Evolutionary conservation across 2,797 vertebrate species (phyloP).

Genomic region (Linurgus olivaceus): DNA sequence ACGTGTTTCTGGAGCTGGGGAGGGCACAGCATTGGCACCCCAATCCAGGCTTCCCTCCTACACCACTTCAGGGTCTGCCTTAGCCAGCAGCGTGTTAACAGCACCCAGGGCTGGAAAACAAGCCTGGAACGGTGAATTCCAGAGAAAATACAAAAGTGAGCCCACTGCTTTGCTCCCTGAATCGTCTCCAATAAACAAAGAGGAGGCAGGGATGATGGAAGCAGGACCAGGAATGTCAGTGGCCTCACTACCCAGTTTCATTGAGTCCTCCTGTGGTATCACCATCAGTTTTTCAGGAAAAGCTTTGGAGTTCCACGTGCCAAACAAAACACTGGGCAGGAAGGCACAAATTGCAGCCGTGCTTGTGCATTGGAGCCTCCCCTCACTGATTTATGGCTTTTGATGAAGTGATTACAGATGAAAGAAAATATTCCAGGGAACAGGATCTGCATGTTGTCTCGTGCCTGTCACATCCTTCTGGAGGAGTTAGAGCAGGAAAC

Average conservation of each 20-base stretch:
- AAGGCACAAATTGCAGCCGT: constrained; percentile 60
- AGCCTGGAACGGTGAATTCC: background rate
- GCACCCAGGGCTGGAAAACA: background rate
- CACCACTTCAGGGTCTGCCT: background rate
- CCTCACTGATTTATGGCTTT: constrained; percentile 58
- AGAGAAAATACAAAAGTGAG: background rate
- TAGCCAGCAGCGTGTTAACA: background rate
- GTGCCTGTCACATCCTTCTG: background rate
- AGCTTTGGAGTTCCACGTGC: constrained; percentile 31
- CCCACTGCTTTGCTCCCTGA: background rate
- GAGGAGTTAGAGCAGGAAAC: background rate
- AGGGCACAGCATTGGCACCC: background rate
- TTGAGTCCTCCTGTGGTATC: constrained; percentile 8
- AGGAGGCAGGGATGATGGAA: background rate
- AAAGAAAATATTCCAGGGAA: constrained; percentile 74
- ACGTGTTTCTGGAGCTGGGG: background rate
- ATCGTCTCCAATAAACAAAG: fast-evolving
- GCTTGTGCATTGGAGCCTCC: constrained; percentile 59
- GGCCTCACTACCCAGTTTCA: background rate
- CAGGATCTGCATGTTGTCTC: constrained; percentile 48
- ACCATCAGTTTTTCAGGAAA: constrained; percentile 57
- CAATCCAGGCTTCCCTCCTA: background rate
- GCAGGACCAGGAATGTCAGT: background rate
- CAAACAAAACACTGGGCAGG: constrained; percentile 72
- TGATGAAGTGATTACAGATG: constrained; percentile 68